Conservation (phyloP, 2,113 vertebrate genomes). For the Gymnocephalus cernua region DNA sequence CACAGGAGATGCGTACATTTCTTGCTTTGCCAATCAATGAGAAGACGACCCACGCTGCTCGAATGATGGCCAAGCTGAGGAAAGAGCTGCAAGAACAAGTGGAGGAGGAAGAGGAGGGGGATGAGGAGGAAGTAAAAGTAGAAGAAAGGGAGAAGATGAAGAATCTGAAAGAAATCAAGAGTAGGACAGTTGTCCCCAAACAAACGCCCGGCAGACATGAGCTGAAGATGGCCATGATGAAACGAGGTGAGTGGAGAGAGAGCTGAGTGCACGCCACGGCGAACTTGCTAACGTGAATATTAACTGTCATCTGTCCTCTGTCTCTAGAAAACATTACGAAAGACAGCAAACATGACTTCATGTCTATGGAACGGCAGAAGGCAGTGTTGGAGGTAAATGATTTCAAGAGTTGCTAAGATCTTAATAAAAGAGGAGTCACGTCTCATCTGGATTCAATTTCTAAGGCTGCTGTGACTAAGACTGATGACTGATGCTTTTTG, state of each 20-base stretch:
- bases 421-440: not conserved
- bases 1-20: constrained; percentile 85
- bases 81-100: constrained; percentile 79
- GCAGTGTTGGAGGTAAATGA: constrained; percentile 90
- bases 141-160: constrained; percentile 18
- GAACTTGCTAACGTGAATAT: not conserved
- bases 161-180: constrained; percentile 37
- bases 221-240: constrained; percentile 81
- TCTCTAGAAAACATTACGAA: constrained; percentile 84
- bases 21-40: constrained; percentile 84
- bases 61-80: constrained; percentile 67
- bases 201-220: constrained; percentile 47
- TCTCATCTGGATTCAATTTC: not conserved
- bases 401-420: not conserved
- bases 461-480: not conserved
- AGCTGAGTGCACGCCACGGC: not conserved
- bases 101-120: constrained; percentile 62
- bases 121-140: constrained; percentile 30
- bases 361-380: constrained; percentile 87
- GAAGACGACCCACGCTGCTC: constrained; percentile 82
- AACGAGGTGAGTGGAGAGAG: constrained; percentile 75
- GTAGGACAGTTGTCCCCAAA: constrained; percentile 48
- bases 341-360: constrained; percentile 82
- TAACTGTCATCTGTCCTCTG: not conserved
- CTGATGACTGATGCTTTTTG: not conserved